Evolutionary conservation across 2,113 vertebrate genomes (phyloP), one percentile per base, ranked within the genome.

Genomic region (Cyrtonyx montezumae): DNA sequence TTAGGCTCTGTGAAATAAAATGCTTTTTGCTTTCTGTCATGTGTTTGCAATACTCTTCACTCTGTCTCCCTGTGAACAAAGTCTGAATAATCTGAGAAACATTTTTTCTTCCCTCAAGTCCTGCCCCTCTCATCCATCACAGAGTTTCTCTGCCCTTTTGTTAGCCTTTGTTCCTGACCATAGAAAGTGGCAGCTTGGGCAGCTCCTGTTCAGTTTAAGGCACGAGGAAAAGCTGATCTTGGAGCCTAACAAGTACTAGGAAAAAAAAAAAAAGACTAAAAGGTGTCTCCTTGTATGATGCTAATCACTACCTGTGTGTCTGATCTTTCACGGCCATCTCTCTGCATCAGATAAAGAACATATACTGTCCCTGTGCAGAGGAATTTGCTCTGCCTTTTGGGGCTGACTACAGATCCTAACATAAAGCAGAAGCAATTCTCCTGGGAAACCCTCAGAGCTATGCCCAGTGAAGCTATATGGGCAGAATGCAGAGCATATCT

Each of bases 1-100:
- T 82, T n/a, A 79, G n/a, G 42, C 28, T 93, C 15, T 74, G 25
- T 91, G 74, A 91, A 93, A 94, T 59, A n/a, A 79, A 87, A 28
- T 26, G 12, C 3, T 36, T 90, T 86, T 86, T 74, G 13, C 37
- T 91, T 70, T 87, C 56, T 87, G 51, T 79, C 66, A 74, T 36
- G 32, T 9, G 5, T 49, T 82, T 79, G 13, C 65, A 68, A 13
- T 65, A 13, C 85, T 79, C 59, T 87, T 66, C 42, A 56, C 22
- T 87, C 28, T 66, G 9, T 43, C 15, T 56, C 28, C 56, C 26
- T 43, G 19, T 61, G 51, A 92, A 67, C 9, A 37, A 73, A 63
- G 16, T 61, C 26, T 63, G 37, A 91, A 43, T 63, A 79, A 90
- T 1, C 22, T 78, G n/a, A 7, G 36, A 83, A 92, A 79, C 9